A percentile compares a stretch with the other conserved stretches of the same genome.
These are phyloP conservation scores for Philantomba maxwellii DNA, from an alignment of 2,113 vertebrate genomes.

Conservation along the genomic window DNA sequence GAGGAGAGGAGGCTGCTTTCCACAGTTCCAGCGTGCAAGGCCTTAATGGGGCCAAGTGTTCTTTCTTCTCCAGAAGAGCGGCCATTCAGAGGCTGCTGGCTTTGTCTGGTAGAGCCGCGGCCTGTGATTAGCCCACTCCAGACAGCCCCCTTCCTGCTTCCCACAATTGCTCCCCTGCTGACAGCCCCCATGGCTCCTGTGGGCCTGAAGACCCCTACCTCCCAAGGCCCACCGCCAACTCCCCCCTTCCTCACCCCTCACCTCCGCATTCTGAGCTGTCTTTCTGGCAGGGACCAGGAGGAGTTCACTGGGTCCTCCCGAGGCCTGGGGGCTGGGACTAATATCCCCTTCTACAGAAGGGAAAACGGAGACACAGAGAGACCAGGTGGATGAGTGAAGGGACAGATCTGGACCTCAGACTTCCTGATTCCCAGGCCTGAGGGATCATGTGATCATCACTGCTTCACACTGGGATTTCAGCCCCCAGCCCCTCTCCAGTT, in stretches of 20 bases:
- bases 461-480: not conserved
- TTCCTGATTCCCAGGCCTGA: too few species aligned
- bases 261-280: not conserved
- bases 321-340: not conserved
- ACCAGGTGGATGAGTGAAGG: not conserved
- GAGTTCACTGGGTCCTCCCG: not conserved
- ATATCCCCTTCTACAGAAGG: not conserved
- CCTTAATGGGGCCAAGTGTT: not conserved
- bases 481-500: not conserved
- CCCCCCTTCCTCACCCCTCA: too few species aligned
- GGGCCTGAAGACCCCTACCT: not conserved
- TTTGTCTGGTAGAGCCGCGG: conserved; percentile 25
- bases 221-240: not conserved
- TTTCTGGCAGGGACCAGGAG: not conserved
- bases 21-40: not conserved
- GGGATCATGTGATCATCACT: not conserved
- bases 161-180: not conserved
- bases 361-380: not conserved
- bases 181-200: not conserved
- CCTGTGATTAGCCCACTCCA: conserved; percentile 13
- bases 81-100: not conserved
- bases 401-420: not conserved
- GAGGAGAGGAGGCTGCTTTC: not conserved
- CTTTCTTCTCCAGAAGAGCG: conserved; percentile 1
- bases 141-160: not conserved